Conservation (phyloP, 2,888 invertebrate species). For the Mythimna pallens region DNA sequence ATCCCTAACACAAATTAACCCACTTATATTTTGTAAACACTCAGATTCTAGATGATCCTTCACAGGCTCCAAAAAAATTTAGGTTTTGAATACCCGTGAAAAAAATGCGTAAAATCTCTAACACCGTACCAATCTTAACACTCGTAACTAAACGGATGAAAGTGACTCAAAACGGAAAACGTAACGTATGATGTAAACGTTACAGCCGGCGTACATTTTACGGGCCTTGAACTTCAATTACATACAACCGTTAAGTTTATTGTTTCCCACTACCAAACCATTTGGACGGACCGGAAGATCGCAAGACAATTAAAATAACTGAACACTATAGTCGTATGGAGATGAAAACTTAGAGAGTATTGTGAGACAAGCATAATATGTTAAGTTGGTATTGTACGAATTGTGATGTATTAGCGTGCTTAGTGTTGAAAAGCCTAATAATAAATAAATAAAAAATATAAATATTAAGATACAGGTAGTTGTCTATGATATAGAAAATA, state of each 20-base stretch:
- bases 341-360: slow-evolving; percentile 7
- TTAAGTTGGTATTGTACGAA: too few species aligned
- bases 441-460: too few species aligned
- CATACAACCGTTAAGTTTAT: slow-evolving; percentile 57
- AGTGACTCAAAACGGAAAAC: slow-evolving; percentile 52
- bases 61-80: background rate
- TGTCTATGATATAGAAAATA: background rate
- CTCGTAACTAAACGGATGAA: slow-evolving; percentile 43
- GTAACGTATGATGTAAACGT: slow-evolving; percentile 60
- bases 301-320: slow-evolving; percentile 59
- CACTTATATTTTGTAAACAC: background rate
- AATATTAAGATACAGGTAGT: background rate
- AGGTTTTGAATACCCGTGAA: background rate
- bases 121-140: slow-evolving; percentile 20
- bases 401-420: too few species aligned
- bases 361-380: too few species aligned
- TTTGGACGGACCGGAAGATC: slow-evolving; percentile 43
- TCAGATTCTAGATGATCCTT: background rate
- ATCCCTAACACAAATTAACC: slow-evolving; percentile 20
- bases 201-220: slow-evolving; percentile 49
- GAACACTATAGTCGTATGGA: slow-evolving; percentile 35
- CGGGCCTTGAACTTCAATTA: slow-evolving; percentile 66
- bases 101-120: background rate
- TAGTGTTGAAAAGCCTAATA: too few species aligned
- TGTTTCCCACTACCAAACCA: slow-evolving; percentile 56